phyloP scores from a whole-genome alignment of 2,888 invertebrate genomes.

The Scrobipalpa atriplicella region DNA sequence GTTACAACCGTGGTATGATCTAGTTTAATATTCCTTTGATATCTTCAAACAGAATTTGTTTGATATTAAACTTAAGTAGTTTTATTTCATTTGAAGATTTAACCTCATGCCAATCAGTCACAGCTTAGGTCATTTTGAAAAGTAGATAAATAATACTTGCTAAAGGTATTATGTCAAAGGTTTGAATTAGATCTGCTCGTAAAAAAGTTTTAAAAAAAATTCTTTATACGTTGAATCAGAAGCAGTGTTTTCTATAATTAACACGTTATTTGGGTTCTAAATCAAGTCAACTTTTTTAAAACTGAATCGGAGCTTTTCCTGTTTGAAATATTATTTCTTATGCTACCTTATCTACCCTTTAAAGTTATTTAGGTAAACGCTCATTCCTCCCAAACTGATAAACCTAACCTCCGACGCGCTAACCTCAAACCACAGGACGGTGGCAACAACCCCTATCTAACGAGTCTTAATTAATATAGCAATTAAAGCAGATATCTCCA shows the following conservation, averaged over 20 bases:
- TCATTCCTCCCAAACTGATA: neutral
- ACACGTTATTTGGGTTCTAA: no score
- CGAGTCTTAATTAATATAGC: conserved; percentile 27
- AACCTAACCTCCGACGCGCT: neutral
- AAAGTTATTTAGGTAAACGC: neutral
- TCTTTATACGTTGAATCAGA: no score
- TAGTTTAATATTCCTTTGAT: conserved; percentile 22
- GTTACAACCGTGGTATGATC: conserved; percentile 36
- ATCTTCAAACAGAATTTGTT: conserved; percentile 11
- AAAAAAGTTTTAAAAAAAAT: no score
- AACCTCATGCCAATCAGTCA: neutral
- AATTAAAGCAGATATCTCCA: conserved; percentile 7
- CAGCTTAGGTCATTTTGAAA: neutral
- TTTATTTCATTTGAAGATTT: neutral
- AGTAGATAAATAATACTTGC: no score
- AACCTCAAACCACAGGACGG: conserved; percentile 1
- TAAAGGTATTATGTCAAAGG: no score
- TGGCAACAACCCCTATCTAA: conserved; percentile 24
- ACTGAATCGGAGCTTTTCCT: no score
- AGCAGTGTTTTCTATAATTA: no score
- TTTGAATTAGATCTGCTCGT: no score
- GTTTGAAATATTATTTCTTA: no score
- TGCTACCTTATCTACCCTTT: no score
- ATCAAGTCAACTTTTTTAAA: no score
- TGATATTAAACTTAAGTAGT: neutral